Evolutionary conservation across 2,797 vertebrate genomes (phyloP).

Genomic region (Oreonectes daqikongensis): DNA sequence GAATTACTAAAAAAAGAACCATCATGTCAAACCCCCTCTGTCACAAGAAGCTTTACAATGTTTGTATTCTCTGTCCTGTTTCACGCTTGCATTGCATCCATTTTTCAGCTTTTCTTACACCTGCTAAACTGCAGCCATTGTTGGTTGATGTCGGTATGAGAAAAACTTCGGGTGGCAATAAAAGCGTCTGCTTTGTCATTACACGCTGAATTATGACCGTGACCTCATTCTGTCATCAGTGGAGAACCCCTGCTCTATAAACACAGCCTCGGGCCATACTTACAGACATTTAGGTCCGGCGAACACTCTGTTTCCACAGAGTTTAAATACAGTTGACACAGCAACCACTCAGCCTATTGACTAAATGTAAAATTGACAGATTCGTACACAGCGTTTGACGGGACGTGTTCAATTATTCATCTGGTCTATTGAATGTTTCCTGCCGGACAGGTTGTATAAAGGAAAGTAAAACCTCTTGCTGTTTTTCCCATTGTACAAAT

Average conservation of each 20-base stretch:
- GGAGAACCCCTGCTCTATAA: slow-evolving; percentile 28
- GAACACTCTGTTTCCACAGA: slow-evolving; percentile 50
- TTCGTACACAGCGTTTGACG: slow-evolving; percentile 59
- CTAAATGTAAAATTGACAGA: slow-evolving; percentile 57
- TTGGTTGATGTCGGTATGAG: neutral
- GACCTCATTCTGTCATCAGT: slow-evolving; percentile 42
- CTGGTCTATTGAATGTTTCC: slow-evolving; percentile 52
- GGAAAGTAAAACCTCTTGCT: slow-evolving; percentile 20
- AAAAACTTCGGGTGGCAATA: neutral
- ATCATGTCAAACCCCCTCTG: neutral
- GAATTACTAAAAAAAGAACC: neutral
- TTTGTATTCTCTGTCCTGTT: neutral
- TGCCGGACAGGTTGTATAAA: slow-evolving; percentile 40
- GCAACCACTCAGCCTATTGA: slow-evolving; percentile 57
- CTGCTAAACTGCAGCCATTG: neutral
- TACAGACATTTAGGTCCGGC: slow-evolving; percentile 47
- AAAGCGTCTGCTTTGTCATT: slow-evolving; percentile 35
- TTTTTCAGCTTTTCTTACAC: neutral
- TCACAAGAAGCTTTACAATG: neutral
- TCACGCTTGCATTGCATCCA: neutral
- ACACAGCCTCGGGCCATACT: slow-evolving; percentile 38
- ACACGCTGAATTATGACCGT: slow-evolving; percentile 47
- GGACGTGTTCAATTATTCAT: slow-evolving; percentile 61
- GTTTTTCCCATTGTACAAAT: slow-evolving; percentile 22
- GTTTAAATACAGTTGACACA: slow-evolving; percentile 61